Percentiles rank a stretch among this genome's conserved stretches.
phyloP scores from a whole-genome alignment of 2,113 vertebrate genomes.

The Gila orcuttii region DNA sequence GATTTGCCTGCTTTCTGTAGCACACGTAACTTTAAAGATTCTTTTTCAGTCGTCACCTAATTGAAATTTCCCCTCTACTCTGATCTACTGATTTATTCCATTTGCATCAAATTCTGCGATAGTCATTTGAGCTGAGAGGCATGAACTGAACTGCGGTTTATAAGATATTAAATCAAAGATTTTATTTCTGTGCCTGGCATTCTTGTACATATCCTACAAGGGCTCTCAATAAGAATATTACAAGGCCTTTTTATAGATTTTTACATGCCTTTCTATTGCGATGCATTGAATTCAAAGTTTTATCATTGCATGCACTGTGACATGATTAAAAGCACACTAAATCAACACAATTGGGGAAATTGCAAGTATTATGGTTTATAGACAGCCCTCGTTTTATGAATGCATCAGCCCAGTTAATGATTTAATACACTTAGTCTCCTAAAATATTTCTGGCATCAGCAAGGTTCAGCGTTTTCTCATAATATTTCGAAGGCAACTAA shows the following conservation, averaged over 20 bases:
- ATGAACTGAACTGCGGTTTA: slow-evolving; percentile 31
- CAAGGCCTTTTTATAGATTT: slow-evolving; percentile 23
- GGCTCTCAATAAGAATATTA: slow-evolving; percentile 33
- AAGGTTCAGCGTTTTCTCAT: background rate
- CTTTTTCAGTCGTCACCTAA: slow-evolving; percentile 50
- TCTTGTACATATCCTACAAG: slow-evolving; percentile 29
- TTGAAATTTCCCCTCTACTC: slow-evolving; percentile 56
- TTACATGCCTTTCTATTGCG: slow-evolving; percentile 3
- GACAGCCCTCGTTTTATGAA: background rate
- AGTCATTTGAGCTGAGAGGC: slow-evolving; percentile 41
- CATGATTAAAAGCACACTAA: slow-evolving; percentile 30
- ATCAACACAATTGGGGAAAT: background rate
- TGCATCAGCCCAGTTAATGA: slow-evolving; percentile 10
- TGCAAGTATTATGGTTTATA: background rate
- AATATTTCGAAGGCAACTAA: background rate
- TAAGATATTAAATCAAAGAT: slow-evolving; percentile 42
- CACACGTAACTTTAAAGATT: slow-evolving; percentile 41
- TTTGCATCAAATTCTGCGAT: slow-evolving; percentile 50
- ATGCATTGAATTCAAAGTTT: slow-evolving; percentile 20
- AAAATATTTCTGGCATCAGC: background rate
- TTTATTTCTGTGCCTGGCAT: slow-evolving; percentile 31
- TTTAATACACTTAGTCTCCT: slow-evolving; percentile 18
- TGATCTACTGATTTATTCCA: slow-evolving; percentile 50
- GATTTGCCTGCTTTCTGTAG: slow-evolving; percentile 42
- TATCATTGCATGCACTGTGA: slow-evolving; percentile 5